Conservation (phyloP, 2,888 invertebrate genomes). For the Pseudanteris insignis region DNA sequence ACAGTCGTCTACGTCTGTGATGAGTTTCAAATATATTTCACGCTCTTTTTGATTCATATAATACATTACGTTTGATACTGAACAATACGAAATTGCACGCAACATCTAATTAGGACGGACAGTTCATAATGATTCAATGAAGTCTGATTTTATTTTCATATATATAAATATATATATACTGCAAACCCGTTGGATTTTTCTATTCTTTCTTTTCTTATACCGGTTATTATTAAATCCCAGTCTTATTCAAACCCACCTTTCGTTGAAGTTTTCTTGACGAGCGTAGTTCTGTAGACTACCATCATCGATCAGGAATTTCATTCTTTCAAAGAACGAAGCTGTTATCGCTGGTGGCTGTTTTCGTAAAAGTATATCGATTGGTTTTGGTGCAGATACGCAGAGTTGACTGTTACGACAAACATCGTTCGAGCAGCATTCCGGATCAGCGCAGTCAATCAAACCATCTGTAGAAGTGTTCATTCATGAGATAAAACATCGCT, state of each 20-base stretch:
- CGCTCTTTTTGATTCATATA: constrained; percentile 3
- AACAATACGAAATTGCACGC: constrained; percentile 52
- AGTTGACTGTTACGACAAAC: constrained; percentile 87
- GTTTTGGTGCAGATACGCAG: constrained; percentile 94
- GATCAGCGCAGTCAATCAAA: constrained; percentile 96
- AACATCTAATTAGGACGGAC: constrained; percentile 61
- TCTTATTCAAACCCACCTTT: constrained; percentile 78
- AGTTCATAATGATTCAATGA: constrained; percentile 45
- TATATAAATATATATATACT: constrained; percentile 11
- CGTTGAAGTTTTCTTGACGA: constrained; percentile 93
- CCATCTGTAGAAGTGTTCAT: constrained; percentile 77
- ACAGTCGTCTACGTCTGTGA: constrained; percentile 17
- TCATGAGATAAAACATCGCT: too few relatives aligned
- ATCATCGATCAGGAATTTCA: constrained; percentile 98
- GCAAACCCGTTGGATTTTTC: constrained; percentile 11
- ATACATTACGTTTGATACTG: constrained; percentile 46
- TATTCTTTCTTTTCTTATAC: constrained; percentile 1
- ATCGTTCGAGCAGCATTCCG: constrained; percentile 91
- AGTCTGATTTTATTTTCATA: constrained; percentile 10
- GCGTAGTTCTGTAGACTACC: constrained; percentile 98
- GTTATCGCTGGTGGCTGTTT: constrained; percentile 97
- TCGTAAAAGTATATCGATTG: constrained; percentile 92
- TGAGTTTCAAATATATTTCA: constrained; percentile 2
- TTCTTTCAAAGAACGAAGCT: constrained; percentile 96
- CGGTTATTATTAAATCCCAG: constrained; percentile 8